Evolutionary conservation across 30 jellyfish, hydroid and myxozoan species (phyloP).

Genomic region (Kudoa iwatai): DNA sequence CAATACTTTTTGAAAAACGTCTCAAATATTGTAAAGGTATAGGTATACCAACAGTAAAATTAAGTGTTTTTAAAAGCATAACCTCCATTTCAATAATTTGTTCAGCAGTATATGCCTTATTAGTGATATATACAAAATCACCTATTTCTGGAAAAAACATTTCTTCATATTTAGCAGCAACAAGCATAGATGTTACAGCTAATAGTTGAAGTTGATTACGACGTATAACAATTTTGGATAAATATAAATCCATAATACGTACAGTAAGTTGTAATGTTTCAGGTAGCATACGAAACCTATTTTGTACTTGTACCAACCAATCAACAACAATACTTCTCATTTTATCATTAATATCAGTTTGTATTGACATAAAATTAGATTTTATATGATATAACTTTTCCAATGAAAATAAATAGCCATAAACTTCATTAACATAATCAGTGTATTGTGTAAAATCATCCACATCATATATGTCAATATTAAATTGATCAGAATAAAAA

Average conservation of each 20-base stretch:
- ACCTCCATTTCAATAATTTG: constrained; percentile 34
- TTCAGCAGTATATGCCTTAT: constrained; percentile 34
- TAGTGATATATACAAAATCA: constrained; percentile 68
- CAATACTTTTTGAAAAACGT: constrained; percentile 35
- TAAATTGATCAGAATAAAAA: too few species aligned
- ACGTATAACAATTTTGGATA: constrained; percentile 7
- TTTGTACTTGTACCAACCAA: constrained; percentile 69
- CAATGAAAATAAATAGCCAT: too few species aligned
- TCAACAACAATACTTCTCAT: constrained; percentile 65
- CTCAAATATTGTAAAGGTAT: constrained; percentile 26
- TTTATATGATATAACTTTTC: too few species aligned
- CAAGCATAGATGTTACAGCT: constrained; percentile 74
- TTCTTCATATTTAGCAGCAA: constrained; percentile 80
- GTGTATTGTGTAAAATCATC: too few species aligned
- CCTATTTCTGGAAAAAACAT: constrained; percentile 85
- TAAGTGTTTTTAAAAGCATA: constrained; percentile 10
- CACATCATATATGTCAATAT: too few species aligned
- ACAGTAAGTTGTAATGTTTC: constrained; percentile 53
- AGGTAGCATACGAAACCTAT: constrained; percentile 35
- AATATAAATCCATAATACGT: constrained; percentile 15
- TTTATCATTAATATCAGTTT: constrained; percentile 27
- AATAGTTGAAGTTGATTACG: constrained; percentile 50
- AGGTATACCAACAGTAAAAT: constrained; percentile 34
- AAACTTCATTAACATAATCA: too few species aligned
- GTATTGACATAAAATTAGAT: constrained; percentile 30